phyloP scores from a whole-genome alignment of 2,888 invertebrate species.

The Meloe dianella region DNA sequence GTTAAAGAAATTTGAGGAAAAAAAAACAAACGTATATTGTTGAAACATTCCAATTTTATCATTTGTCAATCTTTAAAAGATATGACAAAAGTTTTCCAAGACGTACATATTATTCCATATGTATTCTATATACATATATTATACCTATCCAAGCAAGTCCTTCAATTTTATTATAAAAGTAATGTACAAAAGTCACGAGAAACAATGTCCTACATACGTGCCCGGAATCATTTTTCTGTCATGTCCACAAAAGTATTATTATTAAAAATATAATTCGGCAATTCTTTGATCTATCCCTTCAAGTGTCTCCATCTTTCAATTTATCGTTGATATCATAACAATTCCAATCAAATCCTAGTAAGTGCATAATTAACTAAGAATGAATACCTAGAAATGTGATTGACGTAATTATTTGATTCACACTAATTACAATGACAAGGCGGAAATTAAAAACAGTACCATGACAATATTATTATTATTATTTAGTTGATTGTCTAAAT shows the following conservation, averaged over 20 bases:
- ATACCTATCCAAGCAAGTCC: constrained; percentile 7
- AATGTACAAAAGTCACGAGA: constrained; percentile 14
- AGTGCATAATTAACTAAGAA: too few relatives aligned
- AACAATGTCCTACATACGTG: constrained; percentile 14
- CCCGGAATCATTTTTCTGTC: background rate
- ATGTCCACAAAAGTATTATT: background rate
- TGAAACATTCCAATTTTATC: constrained; percentile 12
- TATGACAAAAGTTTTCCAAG: constrained; percentile 16
- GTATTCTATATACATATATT: background rate
- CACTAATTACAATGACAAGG: constrained; percentile 2
- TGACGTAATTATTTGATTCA: constrained; percentile 10
- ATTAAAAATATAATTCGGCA: background rate
- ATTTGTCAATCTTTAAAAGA: constrained; percentile 11
- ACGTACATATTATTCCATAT: background rate
- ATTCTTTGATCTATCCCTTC: background rate
- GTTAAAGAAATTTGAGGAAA: background rate
- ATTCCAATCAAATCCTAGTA: too few relatives aligned
- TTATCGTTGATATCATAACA: background rate
- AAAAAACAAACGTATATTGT: background rate
- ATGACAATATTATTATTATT: constrained; percentile 1
- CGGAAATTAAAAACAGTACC: constrained; percentile 13
- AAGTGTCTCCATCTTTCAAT: background rate
- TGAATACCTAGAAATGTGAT: too few relatives aligned
- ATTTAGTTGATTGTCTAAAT: constrained; percentile 13
- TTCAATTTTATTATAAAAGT: constrained; percentile 6